Percentiles rank a stretch among this genome's conserved stretches.
Conservation (phyloP, 2,888 invertebrate genomes). For the Mesochorus sp. region DNA sequence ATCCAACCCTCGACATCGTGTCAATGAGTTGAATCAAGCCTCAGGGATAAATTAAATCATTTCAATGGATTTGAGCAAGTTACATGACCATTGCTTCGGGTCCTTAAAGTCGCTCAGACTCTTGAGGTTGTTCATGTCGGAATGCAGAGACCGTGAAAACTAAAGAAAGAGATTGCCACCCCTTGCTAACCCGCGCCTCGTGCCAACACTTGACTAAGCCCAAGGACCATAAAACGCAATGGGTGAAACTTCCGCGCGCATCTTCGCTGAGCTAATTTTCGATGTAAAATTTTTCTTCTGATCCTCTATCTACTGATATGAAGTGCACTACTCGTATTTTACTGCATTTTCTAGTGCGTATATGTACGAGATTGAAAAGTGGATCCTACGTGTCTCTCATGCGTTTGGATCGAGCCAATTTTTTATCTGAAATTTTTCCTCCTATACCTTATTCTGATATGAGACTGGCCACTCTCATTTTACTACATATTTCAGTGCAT, state of each 20-base stretch:
- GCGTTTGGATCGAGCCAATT: too few species aligned
- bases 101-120: background rate
- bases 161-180: constrained; percentile 37
- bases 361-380: background rate
- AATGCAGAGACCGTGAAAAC: background rate
- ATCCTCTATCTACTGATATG: background rate
- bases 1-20: constrained; percentile 5
- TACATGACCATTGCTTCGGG: background rate
- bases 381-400: background rate
- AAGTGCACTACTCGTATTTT: background rate
- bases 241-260: background rate
- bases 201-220: constrained; percentile 51
- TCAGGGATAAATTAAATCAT: constrained; percentile 60
- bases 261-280: constrained; percentile 30
- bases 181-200: constrained; percentile 45
- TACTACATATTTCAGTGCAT: too few species aligned
- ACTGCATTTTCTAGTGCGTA: background rate
- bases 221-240: constrained; percentile 34
- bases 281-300: constrained; percentile 13
- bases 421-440: too few species aligned
- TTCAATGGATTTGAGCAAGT: constrained; percentile 33
- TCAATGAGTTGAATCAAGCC: constrained; percentile 50
- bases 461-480: too few species aligned
- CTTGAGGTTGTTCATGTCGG: constrained; percentile 1
- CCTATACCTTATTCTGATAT: too few species aligned